Evolutionary conservation across 2,113 vertebrate genomes (phyloP).

Genomic region (Mugil cephalus): DNA sequence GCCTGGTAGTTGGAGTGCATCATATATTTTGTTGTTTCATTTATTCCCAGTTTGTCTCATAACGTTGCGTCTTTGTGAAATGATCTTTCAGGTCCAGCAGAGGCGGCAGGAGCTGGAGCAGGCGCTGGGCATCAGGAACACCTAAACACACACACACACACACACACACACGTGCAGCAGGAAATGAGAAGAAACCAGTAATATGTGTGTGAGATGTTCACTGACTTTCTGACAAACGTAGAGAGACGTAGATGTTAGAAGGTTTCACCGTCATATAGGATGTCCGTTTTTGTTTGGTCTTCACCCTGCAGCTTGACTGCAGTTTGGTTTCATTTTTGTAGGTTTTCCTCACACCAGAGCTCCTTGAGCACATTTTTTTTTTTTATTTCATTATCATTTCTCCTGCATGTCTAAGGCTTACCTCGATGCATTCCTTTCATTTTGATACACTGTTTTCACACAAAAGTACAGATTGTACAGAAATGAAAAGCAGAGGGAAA

Average conservation of each 20-base stretch:
- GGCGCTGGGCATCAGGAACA: conserved; percentile 98
- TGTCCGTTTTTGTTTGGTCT: conserved; percentile 21
- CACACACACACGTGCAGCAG: conserved; percentile 67
- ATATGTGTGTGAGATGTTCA: conserved; percentile 27
- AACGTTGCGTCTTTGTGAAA: conserved; percentile 27
- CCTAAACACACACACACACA: conserved; percentile 83
- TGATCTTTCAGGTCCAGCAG: conserved; percentile 92
- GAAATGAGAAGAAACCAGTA: conserved; percentile 12
- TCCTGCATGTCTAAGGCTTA: conserved; percentile 57
- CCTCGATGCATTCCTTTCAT: conserved; percentile 71
- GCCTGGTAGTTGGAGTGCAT: too few species aligned
- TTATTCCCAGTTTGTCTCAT: background rate
- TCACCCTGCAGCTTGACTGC: conserved; percentile 30
- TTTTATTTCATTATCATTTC: background rate
- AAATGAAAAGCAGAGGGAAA: conserved; percentile 28
- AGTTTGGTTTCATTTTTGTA: conserved; percentile 18
- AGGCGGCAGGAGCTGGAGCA: conserved; percentile 97
- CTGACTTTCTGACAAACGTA: conserved; percentile 45
- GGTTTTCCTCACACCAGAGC: conserved; percentile 10
- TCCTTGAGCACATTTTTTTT: conserved; percentile 37
- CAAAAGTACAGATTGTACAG: conserved; percentile 42
- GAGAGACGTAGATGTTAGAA: conserved; percentile 47
- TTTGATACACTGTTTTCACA: conserved; percentile 36
- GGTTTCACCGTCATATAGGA: conserved; percentile 59
- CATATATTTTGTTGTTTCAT: background rate